Percentiles rank a stretch among this genome's conserved stretches.
Conservation (phyloP, 2,888 invertebrate species). For the Conchocele bisecta region DNA sequence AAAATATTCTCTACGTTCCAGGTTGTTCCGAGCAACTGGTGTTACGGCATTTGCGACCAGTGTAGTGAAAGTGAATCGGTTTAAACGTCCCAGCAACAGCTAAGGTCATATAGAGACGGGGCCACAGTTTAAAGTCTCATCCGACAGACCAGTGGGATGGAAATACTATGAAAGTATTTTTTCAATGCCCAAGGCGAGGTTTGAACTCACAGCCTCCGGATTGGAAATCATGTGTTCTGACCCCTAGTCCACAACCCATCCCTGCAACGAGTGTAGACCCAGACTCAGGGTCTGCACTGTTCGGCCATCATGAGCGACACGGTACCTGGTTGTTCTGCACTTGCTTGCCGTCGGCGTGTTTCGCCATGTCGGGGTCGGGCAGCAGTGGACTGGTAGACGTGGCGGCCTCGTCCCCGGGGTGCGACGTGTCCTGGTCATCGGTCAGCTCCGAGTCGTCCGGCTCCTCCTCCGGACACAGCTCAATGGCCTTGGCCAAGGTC, state of each 20-base stretch:
- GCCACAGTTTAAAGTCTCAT: too few relatives aligned
- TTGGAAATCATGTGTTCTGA: too few relatives aligned
- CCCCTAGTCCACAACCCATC: too few relatives aligned
- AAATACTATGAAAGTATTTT: too few relatives aligned
- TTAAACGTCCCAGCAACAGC: background rate
- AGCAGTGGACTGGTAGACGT: slow-evolving; percentile 77
- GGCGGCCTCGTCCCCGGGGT: slow-evolving; percentile 77
- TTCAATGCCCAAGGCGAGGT: too few relatives aligned
- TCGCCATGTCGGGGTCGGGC: slow-evolving; percentile 55
- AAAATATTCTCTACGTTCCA: background rate
- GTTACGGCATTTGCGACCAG: too few relatives aligned
- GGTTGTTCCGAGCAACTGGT: too few relatives aligned
- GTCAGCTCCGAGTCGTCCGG: slow-evolving; percentile 70
- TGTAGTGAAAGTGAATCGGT: too few relatives aligned
- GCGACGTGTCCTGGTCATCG: slow-evolving; percentile 71
- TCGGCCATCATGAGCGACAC: background rate
- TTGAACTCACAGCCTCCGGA: too few relatives aligned
- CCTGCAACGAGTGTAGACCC: background rate
- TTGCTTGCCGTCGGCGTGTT: slow-evolving; percentile 70
- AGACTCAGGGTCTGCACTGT: background rate
- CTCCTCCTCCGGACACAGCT: slow-evolving; percentile 85
- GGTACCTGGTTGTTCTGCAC: slow-evolving; percentile 74
- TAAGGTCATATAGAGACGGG: too few relatives aligned
- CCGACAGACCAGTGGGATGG: too few relatives aligned
- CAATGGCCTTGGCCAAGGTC: slow-evolving; percentile 91